phyloP scores from a whole-genome alignment of 2,888 invertebrate species.

The Plutella xylostella region DNA sequence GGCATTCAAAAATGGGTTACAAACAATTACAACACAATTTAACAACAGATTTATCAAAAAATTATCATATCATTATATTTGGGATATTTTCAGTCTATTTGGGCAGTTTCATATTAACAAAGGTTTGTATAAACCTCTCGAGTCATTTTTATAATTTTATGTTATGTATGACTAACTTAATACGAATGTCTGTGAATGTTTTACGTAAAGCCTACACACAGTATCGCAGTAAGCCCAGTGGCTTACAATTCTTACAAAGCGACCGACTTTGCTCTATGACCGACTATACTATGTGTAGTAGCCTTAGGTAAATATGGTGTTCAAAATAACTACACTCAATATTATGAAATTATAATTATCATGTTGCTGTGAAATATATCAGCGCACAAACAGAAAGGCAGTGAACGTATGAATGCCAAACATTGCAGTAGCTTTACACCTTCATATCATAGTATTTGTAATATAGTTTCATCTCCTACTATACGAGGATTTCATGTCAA shows the following conservation, averaged over 20 bases:
- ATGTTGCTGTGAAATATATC: no score
- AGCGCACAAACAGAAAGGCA: no score
- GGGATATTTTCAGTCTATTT: slow-evolving; percentile 66
- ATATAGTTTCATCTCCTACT: slow-evolving; percentile 26
- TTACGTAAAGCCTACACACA: no score
- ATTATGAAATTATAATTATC: no score
- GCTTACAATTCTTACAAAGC: no score
- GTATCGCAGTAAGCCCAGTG: no score
- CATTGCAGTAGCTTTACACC: slow-evolving; percentile 24
- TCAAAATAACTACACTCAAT: no score
- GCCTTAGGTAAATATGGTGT: no score
- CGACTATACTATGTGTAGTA: no score
- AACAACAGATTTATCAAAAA: slow-evolving; percentile 61
- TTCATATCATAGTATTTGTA: slow-evolving; percentile 18
- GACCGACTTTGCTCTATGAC: no score
- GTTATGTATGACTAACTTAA: background rate
- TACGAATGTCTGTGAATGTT: background rate
- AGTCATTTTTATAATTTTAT: background rate
- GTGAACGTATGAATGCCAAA: slow-evolving; percentile 39
- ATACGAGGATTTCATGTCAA: slow-evolving; percentile 39
- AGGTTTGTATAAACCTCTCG: slow-evolving; percentile 10
- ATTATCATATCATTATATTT: slow-evolving; percentile 60
- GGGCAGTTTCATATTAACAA: slow-evolving; percentile 39
- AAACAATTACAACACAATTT: slow-evolving; percentile 52
- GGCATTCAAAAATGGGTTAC: slow-evolving; percentile 67